Base-by-base conservation (phyloP, 64 coral and sea anemone genomes). In the Pocillopora damicornis region DNA sequence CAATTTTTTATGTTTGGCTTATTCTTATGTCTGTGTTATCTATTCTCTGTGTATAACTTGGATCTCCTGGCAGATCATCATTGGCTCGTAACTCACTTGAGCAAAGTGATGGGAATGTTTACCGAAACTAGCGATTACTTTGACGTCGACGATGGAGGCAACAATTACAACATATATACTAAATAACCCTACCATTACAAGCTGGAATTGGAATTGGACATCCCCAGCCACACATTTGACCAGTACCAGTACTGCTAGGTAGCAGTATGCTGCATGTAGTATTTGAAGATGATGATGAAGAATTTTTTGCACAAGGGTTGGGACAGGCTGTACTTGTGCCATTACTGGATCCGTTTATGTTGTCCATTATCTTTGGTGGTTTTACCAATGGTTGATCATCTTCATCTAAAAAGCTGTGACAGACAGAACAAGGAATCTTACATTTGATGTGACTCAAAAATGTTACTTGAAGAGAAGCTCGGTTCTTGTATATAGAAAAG, bases 281-380 rank as follows among this genome's bases (percentile, higher is more conserved):
- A 72, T 85, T 85, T 26, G 37, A 13, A 22, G 81, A 15, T 23
- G 9, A 36, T 30, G 61, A 38, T 0, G 80, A 10, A 7, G 18
- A 37, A 66, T 68, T 83, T n/a, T 11, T 83, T 82, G 61, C 60
- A 26, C 79, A 81, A 23, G 59, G 60, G 17, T 63, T 81, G 13
- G 61, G 61, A 63, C 76, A 78, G 15, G 4, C 17, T 16, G 80
- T 13, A 62, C 37, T 83, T 56, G 81, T 72, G n/a, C 81, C 36
- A 57, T 71, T 85, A 22, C 18, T 72, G 8, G 81, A 72, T 85
- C 34, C 63, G 56, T 85, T 85, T 5, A 56, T 72, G 65, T 38
- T 85, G 81, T 85, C 81, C 65, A 85, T 45, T 25, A 11, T 11
- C 42, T 57, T 71, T 25, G 38, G 63, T 85, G 81, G 81, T 85